Evolutionary conservation across 2,797 vertebrate genomes (phyloP).

Genomic region (Propithecus deckenii): DNA sequence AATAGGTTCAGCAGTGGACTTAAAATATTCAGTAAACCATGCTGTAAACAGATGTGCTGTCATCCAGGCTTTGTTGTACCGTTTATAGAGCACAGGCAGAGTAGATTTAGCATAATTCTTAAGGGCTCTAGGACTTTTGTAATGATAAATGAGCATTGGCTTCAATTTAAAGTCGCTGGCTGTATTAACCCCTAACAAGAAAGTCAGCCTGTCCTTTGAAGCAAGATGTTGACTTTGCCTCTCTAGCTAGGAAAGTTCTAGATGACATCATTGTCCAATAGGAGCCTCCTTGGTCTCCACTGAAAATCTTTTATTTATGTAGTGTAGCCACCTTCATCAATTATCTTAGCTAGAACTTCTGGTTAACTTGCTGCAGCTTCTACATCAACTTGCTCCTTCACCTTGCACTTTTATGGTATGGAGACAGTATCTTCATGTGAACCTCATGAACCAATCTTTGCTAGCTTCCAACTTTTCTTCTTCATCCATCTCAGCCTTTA

Average conservation of each 20-base stretch:
- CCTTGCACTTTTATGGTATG: neutral
- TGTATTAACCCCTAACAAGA: neutral
- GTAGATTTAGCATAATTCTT: neutral
- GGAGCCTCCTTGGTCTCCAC: neutral
- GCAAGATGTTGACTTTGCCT: neutral
- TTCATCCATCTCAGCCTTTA: neutral
- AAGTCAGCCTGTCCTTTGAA: neutral
- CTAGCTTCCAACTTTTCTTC: neutral
- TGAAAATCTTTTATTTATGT: neutral
- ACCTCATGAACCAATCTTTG: neutral
- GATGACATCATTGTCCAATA: neutral
- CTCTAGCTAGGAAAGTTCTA: neutral
- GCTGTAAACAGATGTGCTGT: neutral
- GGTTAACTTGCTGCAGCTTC: neutral
- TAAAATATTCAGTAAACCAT: neutral
- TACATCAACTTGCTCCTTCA: neutral
- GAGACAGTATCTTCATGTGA: neutral
- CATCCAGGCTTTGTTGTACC: neutral
- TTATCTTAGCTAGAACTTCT: neutral
- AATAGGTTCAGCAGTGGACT: neutral
- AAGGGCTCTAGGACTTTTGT: neutral
- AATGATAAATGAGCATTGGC: neutral
- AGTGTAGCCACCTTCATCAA: neutral
- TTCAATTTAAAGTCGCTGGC: neutral
- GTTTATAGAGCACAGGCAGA: neutral